Conservation (phyloP, 2,888 invertebrate genomes). For the Nemotelus pantherinus region DNA sequence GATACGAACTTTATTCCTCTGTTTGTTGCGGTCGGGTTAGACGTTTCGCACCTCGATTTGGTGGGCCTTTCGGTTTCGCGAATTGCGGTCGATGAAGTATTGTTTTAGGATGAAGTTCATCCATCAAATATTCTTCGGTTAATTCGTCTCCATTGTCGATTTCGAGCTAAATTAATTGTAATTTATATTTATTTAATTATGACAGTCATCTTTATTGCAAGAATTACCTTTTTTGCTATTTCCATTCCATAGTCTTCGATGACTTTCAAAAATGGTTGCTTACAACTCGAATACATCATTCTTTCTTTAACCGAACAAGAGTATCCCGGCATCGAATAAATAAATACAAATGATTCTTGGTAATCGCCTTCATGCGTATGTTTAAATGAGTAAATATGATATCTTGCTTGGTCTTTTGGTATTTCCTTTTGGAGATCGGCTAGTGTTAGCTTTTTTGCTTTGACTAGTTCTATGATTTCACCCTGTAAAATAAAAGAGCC, state of each 20-base stretch:
- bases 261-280: constrained; percentile 86
- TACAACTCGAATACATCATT: constrained; percentile 99
- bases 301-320: constrained; percentile 95
- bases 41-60: constrained; percentile 89
- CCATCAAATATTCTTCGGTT: constrained; percentile 88
- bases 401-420: constrained; percentile 80
- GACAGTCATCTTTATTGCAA: not conserved
- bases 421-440: constrained; percentile 79
- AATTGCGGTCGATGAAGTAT: constrained; percentile 90
- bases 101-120: constrained; percentile 93
- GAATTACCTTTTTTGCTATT: constrained; percentile 83
- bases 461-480: constrained; percentile 87
- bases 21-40: constrained; percentile 75
- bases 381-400: constrained; percentile 90
- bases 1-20: constrained; percentile 57
- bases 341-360: constrained; percentile 88
- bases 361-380: constrained; percentile 95
- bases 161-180: constrained; percentile 74
- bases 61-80: constrained; percentile 96
- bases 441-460: constrained; percentile 74
- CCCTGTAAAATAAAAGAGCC: constrained; percentile 62
- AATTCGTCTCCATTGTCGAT: constrained; percentile 90
- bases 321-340: constrained; percentile 99
- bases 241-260: constrained; percentile 82
- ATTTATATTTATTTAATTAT: not conserved